Conservation (phyloP, 2,888 invertebrate genomes). For the Pandemis corylana region DNA sequence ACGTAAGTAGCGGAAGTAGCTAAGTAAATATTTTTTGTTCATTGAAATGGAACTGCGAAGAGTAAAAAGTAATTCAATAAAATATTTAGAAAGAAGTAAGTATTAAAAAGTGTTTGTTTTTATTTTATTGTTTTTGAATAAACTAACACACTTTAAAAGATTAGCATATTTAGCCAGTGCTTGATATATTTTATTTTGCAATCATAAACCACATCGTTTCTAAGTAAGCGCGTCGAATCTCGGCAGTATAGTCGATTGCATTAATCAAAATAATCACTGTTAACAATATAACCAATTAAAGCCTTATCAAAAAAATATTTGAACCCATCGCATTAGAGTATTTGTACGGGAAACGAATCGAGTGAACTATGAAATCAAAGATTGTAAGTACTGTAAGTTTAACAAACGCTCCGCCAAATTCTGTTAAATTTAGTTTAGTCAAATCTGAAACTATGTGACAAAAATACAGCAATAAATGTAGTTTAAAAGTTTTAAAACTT, state of each 20-base stretch:
- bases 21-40: too few species aligned
- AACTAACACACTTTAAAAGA: too few species aligned
- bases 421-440: not conserved
- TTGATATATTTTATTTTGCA: not conserved
- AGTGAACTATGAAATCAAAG: conserved; percentile 5
- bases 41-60: too few species aligned
- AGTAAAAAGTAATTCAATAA: too few species aligned
- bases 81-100: too few species aligned
- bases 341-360: conserved; percentile 1
- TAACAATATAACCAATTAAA: conserved; percentile 27
- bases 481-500: too few species aligned
- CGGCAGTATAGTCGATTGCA: not conserved
- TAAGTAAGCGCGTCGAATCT: not conserved
- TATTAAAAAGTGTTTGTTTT: too few species aligned
- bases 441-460: not conserved
- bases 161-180: not conserved
- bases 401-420: not conserved
- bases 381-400: not conserved
- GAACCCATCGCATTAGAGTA: not conserved
- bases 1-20: too few species aligned
- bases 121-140: too few species aligned
- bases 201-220: not conserved
- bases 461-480: too few species aligned
- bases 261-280: conserved; percentile 27
- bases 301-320: not conserved